A percentile compares a stretch with the other conserved stretches of the same genome.
These are phyloP conservation scores for Callospermophilus lateralis DNA, from an alignment of 2,113 vertebrate species.

Conservation along the genomic window DNA sequence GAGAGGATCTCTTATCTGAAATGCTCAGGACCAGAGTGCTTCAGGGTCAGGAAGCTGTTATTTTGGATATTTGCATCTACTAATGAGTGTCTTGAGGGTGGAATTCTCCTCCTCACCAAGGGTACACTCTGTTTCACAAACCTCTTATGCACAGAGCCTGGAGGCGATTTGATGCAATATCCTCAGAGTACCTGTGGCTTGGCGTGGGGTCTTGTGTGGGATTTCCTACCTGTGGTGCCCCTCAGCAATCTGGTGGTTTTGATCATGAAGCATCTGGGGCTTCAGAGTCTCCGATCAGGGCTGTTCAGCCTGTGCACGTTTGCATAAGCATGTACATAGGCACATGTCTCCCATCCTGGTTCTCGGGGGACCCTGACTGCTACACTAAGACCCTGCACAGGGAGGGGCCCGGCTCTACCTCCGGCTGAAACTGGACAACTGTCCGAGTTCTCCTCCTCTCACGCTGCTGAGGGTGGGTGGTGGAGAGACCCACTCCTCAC, in stretches of 20 bases:
- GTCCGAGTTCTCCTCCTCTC: accelerated
- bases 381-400: neutral
- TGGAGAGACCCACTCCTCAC: accelerated
- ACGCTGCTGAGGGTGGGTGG: accelerated
- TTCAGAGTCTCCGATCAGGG: neutral
- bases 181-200: neutral
- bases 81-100: too few species aligned
- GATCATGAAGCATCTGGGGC: neutral
- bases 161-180: too few species aligned
- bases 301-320: too few species aligned
- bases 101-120: too few species aligned
- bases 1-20: neutral
- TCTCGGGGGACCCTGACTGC: neutral
- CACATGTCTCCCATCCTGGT: neutral
- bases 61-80: neutral
- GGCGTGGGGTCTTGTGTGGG: neutral
- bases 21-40: neutral
- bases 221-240: neutral
- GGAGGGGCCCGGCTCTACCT: neutral
- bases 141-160: neutral
- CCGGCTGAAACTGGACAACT: accelerated
- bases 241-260: neutral
- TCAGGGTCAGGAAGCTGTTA: too few species aligned
- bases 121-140: neutral
- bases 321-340: neutral